Conservation (phyloP, 2,888 invertebrate species). For the Temnothorax unifasciatus region DNA sequence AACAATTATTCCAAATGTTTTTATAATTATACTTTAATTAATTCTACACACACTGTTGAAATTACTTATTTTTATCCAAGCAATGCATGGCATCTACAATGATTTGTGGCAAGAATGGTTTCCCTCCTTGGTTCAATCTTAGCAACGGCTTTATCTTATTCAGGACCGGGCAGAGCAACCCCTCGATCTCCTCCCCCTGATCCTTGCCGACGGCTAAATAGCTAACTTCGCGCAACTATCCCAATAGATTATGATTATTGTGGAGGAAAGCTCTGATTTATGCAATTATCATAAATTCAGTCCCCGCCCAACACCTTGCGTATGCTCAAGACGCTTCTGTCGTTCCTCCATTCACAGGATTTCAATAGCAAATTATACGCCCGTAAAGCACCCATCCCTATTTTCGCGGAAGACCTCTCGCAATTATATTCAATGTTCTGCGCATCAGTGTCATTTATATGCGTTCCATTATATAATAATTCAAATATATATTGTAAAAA, state of each 20-base stretch:
- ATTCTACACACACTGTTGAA: neutral
- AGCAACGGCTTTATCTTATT: conserved; percentile 82
- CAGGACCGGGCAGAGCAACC: conserved; percentile 74
- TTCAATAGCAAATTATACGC: conserved; percentile 85
- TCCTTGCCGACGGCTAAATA: conserved; percentile 84
- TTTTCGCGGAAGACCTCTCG: conserved; percentile 35
- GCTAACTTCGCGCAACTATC: conserved; percentile 86
- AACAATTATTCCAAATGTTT: neutral
- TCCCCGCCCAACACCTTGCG: conserved; percentile 81
- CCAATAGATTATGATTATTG: conserved; percentile 86
- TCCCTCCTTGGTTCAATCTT: conserved; percentile 63
- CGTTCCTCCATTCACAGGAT: conserved; percentile 82
- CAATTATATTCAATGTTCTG: conserved; percentile 5
- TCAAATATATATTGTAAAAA: neutral
- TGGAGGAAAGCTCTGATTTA: conserved; percentile 86
- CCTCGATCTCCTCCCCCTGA: conserved; percentile 71
- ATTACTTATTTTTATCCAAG: conserved; percentile 21
- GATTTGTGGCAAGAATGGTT: conserved; percentile 36
- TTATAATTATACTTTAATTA: neutral
- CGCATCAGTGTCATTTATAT: neutral
- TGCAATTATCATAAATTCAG: conserved; percentile 86
- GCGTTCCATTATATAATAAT: neutral
- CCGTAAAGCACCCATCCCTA: conserved; percentile 69
- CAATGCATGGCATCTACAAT: conserved; percentile 5
- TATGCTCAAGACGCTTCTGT: conserved; percentile 83